Conservation (phyloP, 1,140 invertebrate species). For the Megathymus violae region DNA sequence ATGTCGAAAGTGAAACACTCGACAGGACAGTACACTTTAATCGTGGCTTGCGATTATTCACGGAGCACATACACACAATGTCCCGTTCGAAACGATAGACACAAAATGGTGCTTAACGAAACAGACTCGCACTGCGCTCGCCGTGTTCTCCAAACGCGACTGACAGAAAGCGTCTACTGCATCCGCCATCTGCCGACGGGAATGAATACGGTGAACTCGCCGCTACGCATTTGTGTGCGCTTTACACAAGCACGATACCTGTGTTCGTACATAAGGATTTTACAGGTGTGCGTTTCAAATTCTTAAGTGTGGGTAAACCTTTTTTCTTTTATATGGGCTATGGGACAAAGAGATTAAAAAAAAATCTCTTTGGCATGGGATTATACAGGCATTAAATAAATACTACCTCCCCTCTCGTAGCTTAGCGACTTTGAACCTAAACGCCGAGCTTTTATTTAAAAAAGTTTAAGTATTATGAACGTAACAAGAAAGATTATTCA, state of each 20-base stretch:
- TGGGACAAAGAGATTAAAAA: slow-evolving; percentile 56
- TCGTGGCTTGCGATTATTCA: slow-evolving; percentile 71
- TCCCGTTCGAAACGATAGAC: slow-evolving; percentile 78
- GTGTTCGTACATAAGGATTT: slow-evolving; percentile 54
- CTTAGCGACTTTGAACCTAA: slow-evolving; percentile 52
- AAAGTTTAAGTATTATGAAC: slow-evolving; percentile 9
- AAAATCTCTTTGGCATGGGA: slow-evolving; percentile 65
- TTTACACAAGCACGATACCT: slow-evolving; percentile 47
- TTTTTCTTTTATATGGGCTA: slow-evolving; percentile 72
- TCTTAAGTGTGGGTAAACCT: slow-evolving; percentile 56
- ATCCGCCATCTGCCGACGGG: slow-evolving; percentile 82
- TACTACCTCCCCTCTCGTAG: slow-evolving; percentile 47
- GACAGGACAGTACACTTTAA: slow-evolving; percentile 57
- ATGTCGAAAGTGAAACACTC: slow-evolving; percentile 78
- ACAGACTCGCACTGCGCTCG: slow-evolving; percentile 69
- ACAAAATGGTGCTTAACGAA: slow-evolving; percentile 80
- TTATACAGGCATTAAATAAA: slow-evolving; percentile 62
- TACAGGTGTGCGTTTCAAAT: slow-evolving; percentile 10
- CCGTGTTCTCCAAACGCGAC: slow-evolving; percentile 80
- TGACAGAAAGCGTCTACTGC: slow-evolving; percentile 79
- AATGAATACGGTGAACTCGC: slow-evolving; percentile 79
- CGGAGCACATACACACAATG: slow-evolving; percentile 81
- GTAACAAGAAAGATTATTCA: background rate
- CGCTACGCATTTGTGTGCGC: slow-evolving; percentile 54
- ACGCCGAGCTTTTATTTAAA: slow-evolving; percentile 30